These are phyloP conservation scores for Blera fallax DNA, from an alignment of 2,888 invertebrate genomes.

Conservation along the genomic window DNA sequence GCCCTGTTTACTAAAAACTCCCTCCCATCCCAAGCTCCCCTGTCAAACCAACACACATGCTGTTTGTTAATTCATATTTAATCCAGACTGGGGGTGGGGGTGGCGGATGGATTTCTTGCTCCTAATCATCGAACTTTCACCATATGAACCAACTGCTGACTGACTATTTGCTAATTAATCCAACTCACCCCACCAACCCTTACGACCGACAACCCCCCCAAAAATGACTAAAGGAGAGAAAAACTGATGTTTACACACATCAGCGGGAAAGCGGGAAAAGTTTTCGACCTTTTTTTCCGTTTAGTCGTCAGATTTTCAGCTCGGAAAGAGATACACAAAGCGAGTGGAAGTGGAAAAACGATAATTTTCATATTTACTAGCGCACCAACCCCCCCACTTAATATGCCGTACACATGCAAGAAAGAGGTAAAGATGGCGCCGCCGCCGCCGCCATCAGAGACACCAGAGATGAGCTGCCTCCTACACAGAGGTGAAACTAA, in stretches of 20 bases:
- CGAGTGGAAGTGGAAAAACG: background rate
- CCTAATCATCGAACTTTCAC: constrained; percentile 43
- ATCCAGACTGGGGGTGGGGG: constrained; percentile 5
- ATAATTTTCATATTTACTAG: constrained; percentile 59
- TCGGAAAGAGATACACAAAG: constrained; percentile 13
- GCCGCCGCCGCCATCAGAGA: background rate
- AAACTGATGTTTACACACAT: constrained; percentile 60
- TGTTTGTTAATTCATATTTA: constrained; percentile 64
- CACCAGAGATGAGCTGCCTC: constrained; percentile 22
- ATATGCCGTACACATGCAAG: constrained; percentile 58
- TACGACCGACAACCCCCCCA: background rate
- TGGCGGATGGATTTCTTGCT: background rate
- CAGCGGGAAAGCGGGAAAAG: constrained; percentile 44
- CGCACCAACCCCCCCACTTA: constrained; percentile 55
- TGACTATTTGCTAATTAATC: constrained; percentile 70
- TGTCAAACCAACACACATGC: background rate
- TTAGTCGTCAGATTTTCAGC: constrained; percentile 54
- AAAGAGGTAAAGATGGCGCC: constrained; percentile 32
- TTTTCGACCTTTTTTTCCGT: constrained; percentile 23
- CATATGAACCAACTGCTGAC: constrained; percentile 51
- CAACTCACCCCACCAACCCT: background rate
- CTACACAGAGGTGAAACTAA: constrained; percentile 66
- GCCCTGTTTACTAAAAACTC: background rate
- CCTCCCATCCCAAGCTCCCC: background rate
- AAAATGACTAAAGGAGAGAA: background rate